A percentile compares a stretch with the other conserved stretches of the same genome.
phyloP scores from a whole-genome alignment of 1,140 invertebrate genomes.

The Zelostemma sp. region DNA sequence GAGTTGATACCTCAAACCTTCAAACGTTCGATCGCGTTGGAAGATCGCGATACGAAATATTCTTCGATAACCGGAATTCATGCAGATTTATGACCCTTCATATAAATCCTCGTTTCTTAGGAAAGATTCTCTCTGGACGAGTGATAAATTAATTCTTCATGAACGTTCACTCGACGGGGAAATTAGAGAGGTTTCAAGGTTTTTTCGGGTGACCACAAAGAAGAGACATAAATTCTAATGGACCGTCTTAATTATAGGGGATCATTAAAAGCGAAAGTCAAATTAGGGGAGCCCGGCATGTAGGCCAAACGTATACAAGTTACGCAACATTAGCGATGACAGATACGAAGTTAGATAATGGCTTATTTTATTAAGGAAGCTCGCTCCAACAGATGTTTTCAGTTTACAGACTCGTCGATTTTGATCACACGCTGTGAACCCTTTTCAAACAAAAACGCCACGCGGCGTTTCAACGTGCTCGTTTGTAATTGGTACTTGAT shows the following conservation, averaged over 20 bases:
- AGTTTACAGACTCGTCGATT: neutral
- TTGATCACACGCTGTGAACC: neutral
- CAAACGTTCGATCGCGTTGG: neutral
- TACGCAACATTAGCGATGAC: conserved; percentile 4
- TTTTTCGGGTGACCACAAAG: neutral
- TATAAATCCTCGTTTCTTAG: neutral
- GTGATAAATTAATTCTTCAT: no score
- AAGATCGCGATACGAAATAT: neutral
- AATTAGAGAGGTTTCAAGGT: no score
- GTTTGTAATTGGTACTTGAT: no score
- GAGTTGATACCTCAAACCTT: neutral
- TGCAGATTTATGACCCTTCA: neutral
- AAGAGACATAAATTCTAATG: neutral
- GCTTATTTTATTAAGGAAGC: conserved; percentile 2
- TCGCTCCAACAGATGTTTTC: conserved; percentile 1
- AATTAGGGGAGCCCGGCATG: neutral
- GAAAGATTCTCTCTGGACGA: neutral
- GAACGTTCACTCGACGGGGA: no score
- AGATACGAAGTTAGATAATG: neutral
- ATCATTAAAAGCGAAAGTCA: neutral
- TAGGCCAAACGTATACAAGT: neutral
- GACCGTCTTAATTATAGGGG: neutral
- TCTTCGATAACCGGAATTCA: neutral
- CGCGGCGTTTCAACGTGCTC: neutral
- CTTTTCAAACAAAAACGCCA: neutral